Evolutionary conservation across 2,797 vertebrate species (phyloP), one percentile per base, ranked within the genome.

Genomic region (Fringilla coelebs): DNA sequence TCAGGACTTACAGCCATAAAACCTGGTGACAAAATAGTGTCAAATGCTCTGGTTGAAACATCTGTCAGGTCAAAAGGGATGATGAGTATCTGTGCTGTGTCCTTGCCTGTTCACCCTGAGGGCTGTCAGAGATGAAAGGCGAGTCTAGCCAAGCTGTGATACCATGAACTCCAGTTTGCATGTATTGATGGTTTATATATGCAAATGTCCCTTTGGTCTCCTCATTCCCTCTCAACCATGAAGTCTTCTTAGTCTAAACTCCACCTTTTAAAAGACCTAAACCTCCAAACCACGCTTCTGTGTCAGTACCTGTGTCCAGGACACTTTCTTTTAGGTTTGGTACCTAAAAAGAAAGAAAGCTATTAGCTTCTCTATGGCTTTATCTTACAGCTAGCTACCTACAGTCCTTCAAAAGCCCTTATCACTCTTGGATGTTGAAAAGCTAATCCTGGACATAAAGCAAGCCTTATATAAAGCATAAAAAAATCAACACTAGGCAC

Each of bases 401-500:
- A 87, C 9, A 74, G 29, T 70, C 31, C 52, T 89, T 94, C 81
- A 77, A 92, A 94, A 89, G 54, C 75, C 51, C 85, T 92, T 94
- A 95, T 93, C 90, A 62, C 61, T 77, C 36, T 40, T 77, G 40
- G 49, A 89, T 80, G 75, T 62, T 70, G 90, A 89, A 96, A 95
- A 94, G 72, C 90, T 96, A 95, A 96, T 95, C 93, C 92, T 72
- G 31, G 70, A 75, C 62, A 93, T 96, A 93, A 96, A 96, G 84
- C n/a, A 80, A 95, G 72, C 13, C 43, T 95, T 95, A 80, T 24
- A 92, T 34, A 92, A 93, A 80, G 51, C 90, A 93, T 93, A 77
- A 93, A 96, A 85, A 91, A 88, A 80, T 96, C 95, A 96, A 62
- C 93, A 77, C 94, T 83, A 89, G 22, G 29, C 58, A 72, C 46